Evolutionary conservation across 2,797 vertebrate genomes (phyloP), one percentile per base, ranked within the genome.

Genomic region (Gobionotothen gibberifrons): DNA sequence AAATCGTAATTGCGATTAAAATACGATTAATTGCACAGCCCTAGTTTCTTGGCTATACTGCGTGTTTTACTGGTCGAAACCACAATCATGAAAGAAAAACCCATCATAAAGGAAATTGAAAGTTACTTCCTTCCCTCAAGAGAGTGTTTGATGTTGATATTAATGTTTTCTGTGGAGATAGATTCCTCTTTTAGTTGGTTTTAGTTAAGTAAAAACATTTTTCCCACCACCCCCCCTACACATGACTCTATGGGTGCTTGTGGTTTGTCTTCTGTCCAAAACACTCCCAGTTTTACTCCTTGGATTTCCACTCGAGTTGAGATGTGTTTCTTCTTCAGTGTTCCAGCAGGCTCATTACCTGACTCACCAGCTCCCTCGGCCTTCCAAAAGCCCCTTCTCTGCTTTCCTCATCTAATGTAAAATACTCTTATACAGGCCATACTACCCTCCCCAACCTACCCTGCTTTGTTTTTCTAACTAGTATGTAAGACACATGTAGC

Each of bases 351-450:
- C 72, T 85, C 76, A 78, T 86, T 89, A 84, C 72, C 71, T 72
- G 82, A 84, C 69, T 79, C 73, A 79, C 60, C 67, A 77, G 43
- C 60, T 79, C 78, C 64, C 67, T 44, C 3, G 11, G 46, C 67
- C 42, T 11, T 76, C 73, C 71, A 56, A 54, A 76, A 77, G 29
- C 29, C 69, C 72, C 61, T 22, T 72, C 74, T 86, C 83, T 91
- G 86, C 64, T 89, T 91, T 89, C 79, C 87, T 88, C 89, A 83
- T 92, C 77, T 86, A 40, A 79, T 74, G 65, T 81, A 78, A 81
- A 93, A 85, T 79, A 66, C 62, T 52, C 49, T 74, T 85, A 85
- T 89, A 84, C 81, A 66, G 76, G 62, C 65, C 9, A 9, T 26
- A 54, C 68, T 62, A 61, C 64, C 51, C 67, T 57, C 57, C 17